Evolutionary conservation across 92 coral and sea anemone genomes (phyloP), one percentile per base, ranked within the genome.

Genomic region (Epizoanthus stellaris): DNA sequence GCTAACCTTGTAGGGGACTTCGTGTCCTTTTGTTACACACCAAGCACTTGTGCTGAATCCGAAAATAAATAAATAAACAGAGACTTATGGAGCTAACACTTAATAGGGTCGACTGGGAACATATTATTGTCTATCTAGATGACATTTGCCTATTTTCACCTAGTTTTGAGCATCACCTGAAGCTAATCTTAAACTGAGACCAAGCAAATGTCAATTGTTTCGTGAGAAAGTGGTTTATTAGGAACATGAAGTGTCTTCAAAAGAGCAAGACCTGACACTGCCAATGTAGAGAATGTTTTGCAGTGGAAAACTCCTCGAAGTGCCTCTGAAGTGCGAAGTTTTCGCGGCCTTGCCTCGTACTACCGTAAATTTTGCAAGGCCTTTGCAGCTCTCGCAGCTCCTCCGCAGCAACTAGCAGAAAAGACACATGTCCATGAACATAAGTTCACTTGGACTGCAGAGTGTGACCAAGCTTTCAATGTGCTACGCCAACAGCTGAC

Each of bases 151-250:
- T 83, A 5, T 73, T 36, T 60, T 67, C 81, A 66, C 40, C 66
- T 71, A 88, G 77, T 7, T 88, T 82, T 86, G 84, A 91, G 30
- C 79, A 87, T 19, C 89, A 91, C 63, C 12, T 90, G 39, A 23
- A 70, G 25, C 14, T 57, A 11, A 19, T 57, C 17, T 57, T 11
- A 57, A 57, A 1, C 62, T 13, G 17, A 11, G 4, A 13, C 17
- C 12, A 19, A 4, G 19, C 62, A 12, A 58, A 11, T 58, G 62
- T 19, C 62, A 58, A 4, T 11, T 58, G 13, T 58, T 58, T 58
- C 19, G 17, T 7, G 14, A 19, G 62, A 58, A 4, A 13, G 62
- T 58, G 15, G 62, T 58, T 3, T 58, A 13, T 19, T 12, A 13
- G 19, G 19, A 19, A 58, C 19, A 58, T 58, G 62, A 58, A 11